These are phyloP conservation scores for Styela clava DNA, from an alignment of 23 tunicate genomes.

Conservation along the genomic window DNA sequence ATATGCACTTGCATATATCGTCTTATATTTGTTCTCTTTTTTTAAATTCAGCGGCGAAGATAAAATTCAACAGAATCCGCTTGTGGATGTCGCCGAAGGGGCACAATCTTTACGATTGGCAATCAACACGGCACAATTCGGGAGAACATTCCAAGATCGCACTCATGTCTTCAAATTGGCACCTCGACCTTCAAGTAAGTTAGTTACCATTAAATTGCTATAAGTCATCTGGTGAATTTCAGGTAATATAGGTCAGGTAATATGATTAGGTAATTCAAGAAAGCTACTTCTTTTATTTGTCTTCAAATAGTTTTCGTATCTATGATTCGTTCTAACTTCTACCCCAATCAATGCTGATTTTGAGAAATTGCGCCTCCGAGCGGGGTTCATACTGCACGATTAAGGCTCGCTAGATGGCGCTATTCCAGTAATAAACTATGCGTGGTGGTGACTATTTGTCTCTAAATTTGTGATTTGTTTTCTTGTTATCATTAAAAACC, in stretches of 20 bases:
- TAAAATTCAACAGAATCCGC: slow-evolving; percentile 72
- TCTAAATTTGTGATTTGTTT: too few relatives aligned
- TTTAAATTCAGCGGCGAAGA: background rate
- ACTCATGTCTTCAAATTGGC: slow-evolving; percentile 61
- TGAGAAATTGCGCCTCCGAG: too few relatives aligned
- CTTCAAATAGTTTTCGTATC: background rate
- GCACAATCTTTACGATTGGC: slow-evolving; percentile 74
- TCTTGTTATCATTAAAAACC: too few relatives aligned
- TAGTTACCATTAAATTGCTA: background rate
- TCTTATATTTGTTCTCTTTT: too few relatives aligned
- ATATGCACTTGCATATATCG: too few relatives aligned
- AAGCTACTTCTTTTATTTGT: background rate
- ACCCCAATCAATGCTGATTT: too few relatives aligned
- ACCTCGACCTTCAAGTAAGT: slow-evolving; percentile 57
- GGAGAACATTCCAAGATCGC: slow-evolving; percentile 90
- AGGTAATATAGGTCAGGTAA: background rate
- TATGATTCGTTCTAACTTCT: too few relatives aligned
- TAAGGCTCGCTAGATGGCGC: too few relatives aligned
- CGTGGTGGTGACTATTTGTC: too few relatives aligned
- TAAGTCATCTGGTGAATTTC: too few relatives aligned
- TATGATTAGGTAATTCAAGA: background rate
- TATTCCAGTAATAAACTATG: too few relatives aligned
- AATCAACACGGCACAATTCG: slow-evolving; percentile 94
- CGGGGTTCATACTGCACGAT: too few relatives aligned
- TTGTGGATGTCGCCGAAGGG: slow-evolving; percentile 72